Conservation (phyloP, 1,140 invertebrate species). For the Cydia splendana region DNA sequence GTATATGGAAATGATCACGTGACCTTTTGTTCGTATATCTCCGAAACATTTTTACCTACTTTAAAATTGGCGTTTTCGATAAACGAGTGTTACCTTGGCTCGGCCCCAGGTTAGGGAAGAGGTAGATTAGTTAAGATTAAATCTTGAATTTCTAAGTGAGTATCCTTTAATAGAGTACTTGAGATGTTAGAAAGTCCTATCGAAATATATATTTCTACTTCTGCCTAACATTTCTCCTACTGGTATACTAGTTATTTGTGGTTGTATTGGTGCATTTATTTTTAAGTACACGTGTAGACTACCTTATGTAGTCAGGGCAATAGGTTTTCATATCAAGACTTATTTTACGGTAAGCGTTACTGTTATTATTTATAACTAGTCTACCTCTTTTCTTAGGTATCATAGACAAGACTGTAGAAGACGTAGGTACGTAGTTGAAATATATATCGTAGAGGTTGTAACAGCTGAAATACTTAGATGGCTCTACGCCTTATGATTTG, state of each 20-base stretch:
- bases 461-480: neutral
- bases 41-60: too few species aligned
- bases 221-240: neutral
- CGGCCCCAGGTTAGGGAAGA: neutral
- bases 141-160: neutral
- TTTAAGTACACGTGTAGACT: constrained; percentile 6
- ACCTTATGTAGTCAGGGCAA: constrained; percentile 1
- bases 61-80: too few species aligned
- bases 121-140: constrained; percentile 8
- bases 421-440: neutral
- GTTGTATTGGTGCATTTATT: constrained; percentile 18
- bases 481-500: neutral
- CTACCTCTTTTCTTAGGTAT: constrained; percentile 14
- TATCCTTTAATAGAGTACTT: neutral
- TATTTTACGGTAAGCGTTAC: neutral
- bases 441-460: neutral
- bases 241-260: neutral
- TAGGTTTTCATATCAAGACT: neutral
- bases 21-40: too few species aligned
- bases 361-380: constrained; percentile 5
- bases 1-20: too few species aligned
- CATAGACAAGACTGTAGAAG: neutral
- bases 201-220: neutral
- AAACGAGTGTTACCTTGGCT: too few species aligned
- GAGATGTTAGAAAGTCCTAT: neutral